phyloP scores from a whole-genome alignment of 1,140 invertebrate genomes.

The Drosophila mauritiana region DNA sequence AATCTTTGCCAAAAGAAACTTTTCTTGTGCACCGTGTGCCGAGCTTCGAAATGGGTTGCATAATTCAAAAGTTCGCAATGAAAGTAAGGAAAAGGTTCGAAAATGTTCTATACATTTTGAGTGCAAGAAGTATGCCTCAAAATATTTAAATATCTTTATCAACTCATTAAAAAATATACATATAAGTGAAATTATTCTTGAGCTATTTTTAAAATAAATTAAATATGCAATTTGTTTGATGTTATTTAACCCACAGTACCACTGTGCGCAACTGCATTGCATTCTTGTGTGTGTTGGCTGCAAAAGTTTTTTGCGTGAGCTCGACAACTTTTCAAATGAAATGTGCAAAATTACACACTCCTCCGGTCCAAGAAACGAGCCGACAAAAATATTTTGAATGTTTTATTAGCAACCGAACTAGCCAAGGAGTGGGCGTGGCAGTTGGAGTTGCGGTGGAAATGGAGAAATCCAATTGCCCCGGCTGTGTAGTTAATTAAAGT shows the following conservation, averaged over 20 bases:
- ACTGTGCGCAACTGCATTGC: constrained; percentile 24
- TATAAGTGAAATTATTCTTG: too few relatives aligned
- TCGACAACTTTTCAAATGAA: constrained; percentile 65
- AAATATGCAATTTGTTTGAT: neutral
- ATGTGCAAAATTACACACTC: constrained; percentile 68
- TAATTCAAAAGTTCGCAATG: neutral
- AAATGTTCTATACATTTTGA: neutral
- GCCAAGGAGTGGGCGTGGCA: neutral
- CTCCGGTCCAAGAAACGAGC: constrained; percentile 46
- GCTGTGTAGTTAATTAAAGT: constrained; percentile 67
- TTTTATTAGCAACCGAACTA: constrained; percentile 53
- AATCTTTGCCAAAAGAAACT: constrained; percentile 65
- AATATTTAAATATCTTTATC: too few relatives aligned
- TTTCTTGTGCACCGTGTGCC: constrained; percentile 46
- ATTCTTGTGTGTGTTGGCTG: constrained; percentile 14
- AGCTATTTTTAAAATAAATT: too few relatives aligned
- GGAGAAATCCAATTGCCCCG: constrained; percentile 39
- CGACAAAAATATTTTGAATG: constrained; percentile 70
- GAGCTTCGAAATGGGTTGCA: neutral
- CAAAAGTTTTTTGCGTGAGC: constrained; percentile 51
- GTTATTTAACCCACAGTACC: constrained; percentile 5
- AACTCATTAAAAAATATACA: too few relatives aligned
- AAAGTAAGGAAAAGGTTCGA: neutral
- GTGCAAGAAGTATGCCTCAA: too few relatives aligned
- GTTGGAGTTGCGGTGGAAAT: neutral